Percentiles rank a stretch among this genome's conserved stretches.
Conservation (phyloP, 2,797 vertebrate genomes). For the Apogon talboti region DNA sequence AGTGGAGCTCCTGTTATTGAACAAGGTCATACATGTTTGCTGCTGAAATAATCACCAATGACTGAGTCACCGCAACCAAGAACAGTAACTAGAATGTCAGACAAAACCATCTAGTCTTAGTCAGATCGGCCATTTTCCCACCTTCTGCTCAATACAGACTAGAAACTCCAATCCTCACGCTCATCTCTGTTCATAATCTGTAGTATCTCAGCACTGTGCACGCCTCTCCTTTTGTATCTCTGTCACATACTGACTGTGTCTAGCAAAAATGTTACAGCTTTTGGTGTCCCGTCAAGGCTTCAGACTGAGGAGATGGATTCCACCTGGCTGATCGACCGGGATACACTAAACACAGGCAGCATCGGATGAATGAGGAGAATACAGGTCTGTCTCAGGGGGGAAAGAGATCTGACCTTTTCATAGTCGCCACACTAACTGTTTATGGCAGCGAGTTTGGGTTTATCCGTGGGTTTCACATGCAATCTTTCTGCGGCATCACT, state of each 20-base stretch:
- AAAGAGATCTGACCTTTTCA: slow-evolving; percentile 74
- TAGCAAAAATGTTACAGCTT: slow-evolving; percentile 5
- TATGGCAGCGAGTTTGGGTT: slow-evolving; percentile 49
- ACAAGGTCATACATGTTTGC: slow-evolving; percentile 70
- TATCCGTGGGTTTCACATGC: slow-evolving; percentile 56
- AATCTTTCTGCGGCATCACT: slow-evolving; percentile 44
- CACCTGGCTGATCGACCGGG: slow-evolving; percentile 48
- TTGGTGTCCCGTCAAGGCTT: slow-evolving; percentile 42
- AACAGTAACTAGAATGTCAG: slow-evolving; percentile 36
- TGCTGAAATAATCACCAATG: slow-evolving; percentile 50
- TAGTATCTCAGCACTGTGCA: slow-evolving; percentile 28
- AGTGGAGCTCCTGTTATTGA: slow-evolving; percentile 58
- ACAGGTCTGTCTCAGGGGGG: slow-evolving; percentile 41
- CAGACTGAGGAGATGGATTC: slow-evolving; percentile 48
- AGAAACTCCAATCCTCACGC: slow-evolving; percentile 13
- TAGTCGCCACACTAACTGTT: slow-evolving; percentile 56
- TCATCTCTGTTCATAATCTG: slow-evolving; percentile 33
- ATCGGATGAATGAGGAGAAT: slow-evolving; percentile 33
- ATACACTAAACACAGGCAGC: slow-evolving; percentile 39
- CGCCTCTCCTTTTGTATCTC: slow-evolving; percentile 17
- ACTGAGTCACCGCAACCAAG: slow-evolving; percentile 35
- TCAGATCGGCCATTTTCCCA: slow-evolving; percentile 39
- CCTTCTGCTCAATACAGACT: slow-evolving; percentile 23
- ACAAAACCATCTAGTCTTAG: slow-evolving; percentile 12
- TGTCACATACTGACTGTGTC: slow-evolving; percentile 2